Conservation (phyloP, 2,888 invertebrate genomes). For the Thymelicus acteon region DNA sequence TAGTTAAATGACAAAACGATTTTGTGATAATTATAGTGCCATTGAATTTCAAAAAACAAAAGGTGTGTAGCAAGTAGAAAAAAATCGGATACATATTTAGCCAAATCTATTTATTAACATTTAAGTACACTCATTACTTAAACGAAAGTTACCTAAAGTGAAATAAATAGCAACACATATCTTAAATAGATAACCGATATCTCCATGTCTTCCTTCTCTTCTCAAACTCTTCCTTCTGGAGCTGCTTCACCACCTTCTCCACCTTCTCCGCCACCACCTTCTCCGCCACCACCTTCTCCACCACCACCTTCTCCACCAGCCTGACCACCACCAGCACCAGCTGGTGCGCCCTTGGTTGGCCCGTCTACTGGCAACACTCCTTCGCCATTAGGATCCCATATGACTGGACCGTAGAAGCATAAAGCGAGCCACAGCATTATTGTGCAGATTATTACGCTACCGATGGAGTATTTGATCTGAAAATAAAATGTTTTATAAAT, state of each 20-base stretch:
- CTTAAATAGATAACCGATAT: slow-evolving; percentile 20
- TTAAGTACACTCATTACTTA: slow-evolving; percentile 29
- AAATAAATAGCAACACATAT: slow-evolving; percentile 28
- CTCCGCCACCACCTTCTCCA: background rate
- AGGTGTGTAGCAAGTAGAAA: too few relatives aligned
- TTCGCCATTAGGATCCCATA: slow-evolving; percentile 46
- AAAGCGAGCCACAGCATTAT: slow-evolving; percentile 49
- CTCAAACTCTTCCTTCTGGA: slow-evolving; percentile 2
- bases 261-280: background rate
- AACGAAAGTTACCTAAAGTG: slow-evolving; percentile 19
- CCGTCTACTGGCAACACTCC: slow-evolving; percentile 41
- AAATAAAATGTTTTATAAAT: slow-evolving; percentile 40
- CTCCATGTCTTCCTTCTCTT: slow-evolving; percentile 1
- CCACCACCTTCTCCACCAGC: slow-evolving; percentile 5
- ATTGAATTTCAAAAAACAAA: too few relatives aligned
- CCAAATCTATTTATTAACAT: slow-evolving; percentile 27
- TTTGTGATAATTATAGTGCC: too few relatives aligned
- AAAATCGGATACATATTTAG: background rate
- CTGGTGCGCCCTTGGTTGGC: slow-evolving; percentile 38
- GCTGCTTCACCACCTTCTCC: background rate
- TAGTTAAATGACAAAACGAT: too few relatives aligned
- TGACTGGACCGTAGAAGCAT: slow-evolving; percentile 47
- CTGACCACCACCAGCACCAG: background rate
- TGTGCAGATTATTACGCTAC: slow-evolving; percentile 51
- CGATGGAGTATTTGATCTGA: slow-evolving; percentile 53